Evolutionary conservation across 2,797 vertebrate species (phyloP).

Genomic region (Pipistrellus kuhlii): DNA sequence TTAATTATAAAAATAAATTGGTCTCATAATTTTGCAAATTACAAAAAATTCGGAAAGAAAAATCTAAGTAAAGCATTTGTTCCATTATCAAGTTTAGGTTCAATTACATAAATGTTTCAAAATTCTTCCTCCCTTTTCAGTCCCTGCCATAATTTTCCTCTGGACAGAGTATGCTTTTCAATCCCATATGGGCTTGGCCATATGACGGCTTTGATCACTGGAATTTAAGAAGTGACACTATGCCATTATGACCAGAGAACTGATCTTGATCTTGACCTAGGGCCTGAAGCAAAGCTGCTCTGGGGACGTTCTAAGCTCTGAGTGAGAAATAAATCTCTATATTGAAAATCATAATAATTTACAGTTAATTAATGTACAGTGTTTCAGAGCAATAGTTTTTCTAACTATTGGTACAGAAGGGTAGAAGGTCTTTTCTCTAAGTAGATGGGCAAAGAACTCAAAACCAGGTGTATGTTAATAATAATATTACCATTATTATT

Average conservation of each 20-base stretch:
- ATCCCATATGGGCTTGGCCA: not conserved
- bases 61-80: conserved; percentile 16
- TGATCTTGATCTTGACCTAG: not conserved
- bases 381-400: not conserved
- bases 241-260: not conserved
- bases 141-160: not conserved
- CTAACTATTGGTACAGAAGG: not conserved
- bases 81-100: not conserved
- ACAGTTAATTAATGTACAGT: not conserved
- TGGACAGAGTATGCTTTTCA: not conserved
- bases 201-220: not conserved
- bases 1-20: conserved; percentile 38
- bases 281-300: not conserved
- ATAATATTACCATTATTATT: not conserved
- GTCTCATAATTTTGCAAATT: not conserved
- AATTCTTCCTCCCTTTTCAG: not conserved
- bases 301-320: not conserved
- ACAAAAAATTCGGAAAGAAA: conserved; percentile 1
- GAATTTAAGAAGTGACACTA: not conserved
- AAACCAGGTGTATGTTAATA: not conserved
- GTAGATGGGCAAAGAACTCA: not conserved
- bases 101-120: not conserved
- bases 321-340: not conserved
- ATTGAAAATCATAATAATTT: not conserved
- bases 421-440: not conserved